Conservation (phyloP, 2,888 invertebrate genomes). For the Axea sp. region DNA sequence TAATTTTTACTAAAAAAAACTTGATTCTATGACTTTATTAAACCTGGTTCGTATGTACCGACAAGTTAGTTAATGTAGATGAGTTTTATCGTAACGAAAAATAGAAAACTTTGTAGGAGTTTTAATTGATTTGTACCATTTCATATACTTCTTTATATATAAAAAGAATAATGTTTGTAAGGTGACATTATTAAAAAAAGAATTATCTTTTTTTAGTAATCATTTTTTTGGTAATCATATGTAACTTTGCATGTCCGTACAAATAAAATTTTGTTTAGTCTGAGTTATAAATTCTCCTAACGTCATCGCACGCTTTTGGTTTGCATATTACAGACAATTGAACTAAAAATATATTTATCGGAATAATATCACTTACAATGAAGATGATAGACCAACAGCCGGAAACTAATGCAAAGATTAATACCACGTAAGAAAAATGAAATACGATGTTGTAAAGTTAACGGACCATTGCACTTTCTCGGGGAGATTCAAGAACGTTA, state of each 20-base stretch:
- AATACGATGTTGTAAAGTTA: constrained; percentile 60
- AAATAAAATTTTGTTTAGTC: constrained; percentile 11
- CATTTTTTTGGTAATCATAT: no score
- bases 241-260: constrained; percentile 13
- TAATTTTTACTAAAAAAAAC: constrained; percentile 2
- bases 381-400: constrained; percentile 46
- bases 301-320: constrained; percentile 1
- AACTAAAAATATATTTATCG: constrained; percentile 29
- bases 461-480: constrained; percentile 58
- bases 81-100: constrained; percentile 29
- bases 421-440: constrained; percentile 56
- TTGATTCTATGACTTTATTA: constrained; percentile 5
- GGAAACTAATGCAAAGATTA: constrained; percentile 59
- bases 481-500: constrained; percentile 48
- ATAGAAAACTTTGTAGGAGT: constrained; percentile 16
- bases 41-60: constrained; percentile 7
- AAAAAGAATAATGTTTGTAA: constrained; percentile 10
- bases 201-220: no score
- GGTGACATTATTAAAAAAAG: no score
- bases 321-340: constrained; percentile 32
- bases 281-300: no score
- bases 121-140: constrained; percentile 38
- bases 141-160: constrained; percentile 8
- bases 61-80: constrained; percentile 19
- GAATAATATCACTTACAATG: constrained; percentile 35